phyloP scores from a whole-genome alignment of 2,797 vertebrate species.

The Nannoperca obscura region DNA sequence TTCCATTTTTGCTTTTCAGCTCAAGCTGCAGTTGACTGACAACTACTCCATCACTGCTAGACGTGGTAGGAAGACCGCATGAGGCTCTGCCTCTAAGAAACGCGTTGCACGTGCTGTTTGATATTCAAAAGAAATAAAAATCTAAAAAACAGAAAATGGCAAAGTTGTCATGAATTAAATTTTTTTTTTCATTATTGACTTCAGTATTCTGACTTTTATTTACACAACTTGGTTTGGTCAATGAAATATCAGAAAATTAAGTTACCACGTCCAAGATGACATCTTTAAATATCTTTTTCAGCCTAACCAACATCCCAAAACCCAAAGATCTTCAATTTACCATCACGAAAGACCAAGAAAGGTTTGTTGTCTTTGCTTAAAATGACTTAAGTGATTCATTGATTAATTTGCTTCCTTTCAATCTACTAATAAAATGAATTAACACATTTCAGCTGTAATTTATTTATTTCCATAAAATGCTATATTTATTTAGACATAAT shows the following conservation, averaged over 20 bases:
- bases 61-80: background rate
- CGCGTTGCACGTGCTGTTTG: background rate
- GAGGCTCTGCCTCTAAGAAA: constrained; percentile 6
- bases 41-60: background rate
- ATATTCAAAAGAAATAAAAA: background rate
- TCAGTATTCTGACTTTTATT: background rate
- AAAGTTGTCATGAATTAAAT: background rate
- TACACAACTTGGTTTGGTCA: background rate
- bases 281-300: background rate
- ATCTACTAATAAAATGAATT: background rate
- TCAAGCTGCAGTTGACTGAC: constrained; percentile 10
- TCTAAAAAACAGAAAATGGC: background rate
- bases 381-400: background rate
- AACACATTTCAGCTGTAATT: background rate
- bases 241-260: background rate
- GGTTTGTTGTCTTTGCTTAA: background rate
- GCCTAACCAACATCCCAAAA: background rate
- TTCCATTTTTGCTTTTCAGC: constrained; percentile 4
- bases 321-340: background rate
- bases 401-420: background rate
- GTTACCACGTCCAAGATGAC: background rate
- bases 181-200: background rate
- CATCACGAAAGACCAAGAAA: background rate
- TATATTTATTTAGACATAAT: background rate
- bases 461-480: background rate